Conservation (phyloP, 1,140 invertebrate species). For the Galendromus occidentalis region DNA sequence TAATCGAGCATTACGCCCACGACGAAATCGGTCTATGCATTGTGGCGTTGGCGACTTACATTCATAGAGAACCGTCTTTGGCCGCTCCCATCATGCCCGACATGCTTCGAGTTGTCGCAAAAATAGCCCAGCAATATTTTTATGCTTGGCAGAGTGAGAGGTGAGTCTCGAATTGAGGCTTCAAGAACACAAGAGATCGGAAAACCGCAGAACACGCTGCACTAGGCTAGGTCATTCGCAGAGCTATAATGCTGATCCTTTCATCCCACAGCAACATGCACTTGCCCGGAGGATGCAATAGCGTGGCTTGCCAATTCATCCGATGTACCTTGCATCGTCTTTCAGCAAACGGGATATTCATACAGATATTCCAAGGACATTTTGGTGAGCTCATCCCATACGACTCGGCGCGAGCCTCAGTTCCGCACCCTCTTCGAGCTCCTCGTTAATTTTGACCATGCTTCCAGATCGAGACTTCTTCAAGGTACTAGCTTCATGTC, state of each 20-base stretch:
- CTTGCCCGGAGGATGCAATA: constrained; percentile 64
- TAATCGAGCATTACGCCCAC: constrained; percentile 82
- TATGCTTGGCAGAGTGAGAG: constrained; percentile 74
- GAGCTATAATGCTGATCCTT: background rate
- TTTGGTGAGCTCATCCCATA: constrained; percentile 34
- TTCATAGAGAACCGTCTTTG: constrained; percentile 76
- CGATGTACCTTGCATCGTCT: constrained; percentile 88
- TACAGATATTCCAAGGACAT: constrained; percentile 81
- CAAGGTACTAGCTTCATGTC: constrained; percentile 69
- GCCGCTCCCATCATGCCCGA: constrained; percentile 80
- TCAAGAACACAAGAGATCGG: background rate
- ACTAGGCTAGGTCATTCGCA: background rate
- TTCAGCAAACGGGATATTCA: constrained; percentile 81
- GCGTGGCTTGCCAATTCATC: constrained; percentile 88
- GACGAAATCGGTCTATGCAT: constrained; percentile 88
- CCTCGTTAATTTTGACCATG: constrained; percentile 20
- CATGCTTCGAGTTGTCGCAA: constrained; percentile 64
- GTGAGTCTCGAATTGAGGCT: constrained; percentile 19
- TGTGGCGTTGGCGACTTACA: constrained; percentile 78
- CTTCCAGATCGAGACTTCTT: constrained; percentile 52
- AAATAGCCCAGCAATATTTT: constrained; percentile 27
- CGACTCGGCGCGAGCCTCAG: constrained; percentile 11
- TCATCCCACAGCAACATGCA: constrained; percentile 41
- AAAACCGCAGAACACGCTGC: background rate
- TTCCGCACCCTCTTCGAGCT: constrained; percentile 15